Conservation (phyloP, 2,113 vertebrate genomes). For the Cottus gobio region DNA sequence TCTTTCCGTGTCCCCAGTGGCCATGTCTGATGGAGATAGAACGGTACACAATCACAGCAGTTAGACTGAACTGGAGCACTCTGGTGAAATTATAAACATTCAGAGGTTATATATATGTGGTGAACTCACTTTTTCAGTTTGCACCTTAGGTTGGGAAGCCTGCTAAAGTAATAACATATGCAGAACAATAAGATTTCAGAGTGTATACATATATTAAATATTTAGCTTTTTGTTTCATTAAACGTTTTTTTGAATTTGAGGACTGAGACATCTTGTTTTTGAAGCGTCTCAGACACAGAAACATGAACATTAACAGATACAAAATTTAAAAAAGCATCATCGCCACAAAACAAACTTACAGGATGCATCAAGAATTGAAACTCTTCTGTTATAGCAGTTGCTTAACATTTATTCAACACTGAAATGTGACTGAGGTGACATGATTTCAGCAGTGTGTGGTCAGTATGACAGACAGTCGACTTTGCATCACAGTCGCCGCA, state of each 20-base stretch:
- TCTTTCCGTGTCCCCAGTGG: conserved; percentile 61
- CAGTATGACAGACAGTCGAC: conserved; percentile 31
- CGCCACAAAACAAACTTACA: not conserved
- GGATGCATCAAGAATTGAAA: not conserved
- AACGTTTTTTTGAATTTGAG: not conserved
- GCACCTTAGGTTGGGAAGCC: conserved; percentile 61
- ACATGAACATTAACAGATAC: not conserved
- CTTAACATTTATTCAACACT: not conserved
- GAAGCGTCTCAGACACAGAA: not conserved
- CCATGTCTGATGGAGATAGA: conserved; percentile 54
- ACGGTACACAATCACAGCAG: not conserved
- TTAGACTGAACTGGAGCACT: not conserved
- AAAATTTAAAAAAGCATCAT: not conserved
- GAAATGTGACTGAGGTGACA: not conserved
- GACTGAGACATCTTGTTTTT: not conserved
- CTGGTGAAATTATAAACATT: not conserved
- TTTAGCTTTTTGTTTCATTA: not conserved
- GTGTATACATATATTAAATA: not conserved
- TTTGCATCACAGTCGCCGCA: conserved; percentile 44
- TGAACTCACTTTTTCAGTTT: conserved; percentile 63
- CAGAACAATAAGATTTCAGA: conserved; percentile 8
- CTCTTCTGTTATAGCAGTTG: not conserved
- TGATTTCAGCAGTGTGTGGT: conserved; percentile 27
- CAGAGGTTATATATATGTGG: not conserved
- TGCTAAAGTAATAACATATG: conserved; percentile 55